Conservation (phyloP, 2,797 vertebrate genomes). For the Propithecus perrieri region DNA sequence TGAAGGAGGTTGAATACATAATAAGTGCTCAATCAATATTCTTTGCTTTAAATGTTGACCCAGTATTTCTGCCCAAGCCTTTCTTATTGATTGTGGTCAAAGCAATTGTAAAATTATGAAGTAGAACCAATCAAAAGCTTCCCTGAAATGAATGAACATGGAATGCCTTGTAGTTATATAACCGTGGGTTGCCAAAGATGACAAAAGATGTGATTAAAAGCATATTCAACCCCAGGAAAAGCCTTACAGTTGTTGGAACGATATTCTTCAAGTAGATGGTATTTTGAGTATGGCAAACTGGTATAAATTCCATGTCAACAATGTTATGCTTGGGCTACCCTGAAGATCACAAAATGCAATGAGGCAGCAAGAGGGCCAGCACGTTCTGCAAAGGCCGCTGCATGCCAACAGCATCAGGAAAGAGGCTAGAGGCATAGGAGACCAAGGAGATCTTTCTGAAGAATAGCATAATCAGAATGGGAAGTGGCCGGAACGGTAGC, state of each 20-base stretch:
- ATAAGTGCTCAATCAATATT: constrained; percentile 28
- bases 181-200: not conserved
- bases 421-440: not conserved
- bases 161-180: not conserved
- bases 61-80: not conserved
- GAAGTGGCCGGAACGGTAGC: not conserved
- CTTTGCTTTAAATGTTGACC: constrained; percentile 28
- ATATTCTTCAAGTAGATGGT: not conserved
- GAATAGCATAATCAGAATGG: not conserved
- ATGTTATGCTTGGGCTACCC: not conserved
- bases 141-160: constrained; percentile 13
- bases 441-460: not conserved
- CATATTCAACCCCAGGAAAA: not conserved
- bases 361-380: not conserved
- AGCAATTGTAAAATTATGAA: constrained; percentile 54
- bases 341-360: not conserved
- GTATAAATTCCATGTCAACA: not conserved
- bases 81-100: constrained; percentile 62
- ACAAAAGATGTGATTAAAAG: constrained; percentile 31
- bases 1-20: constrained; percentile 3
- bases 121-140: constrained; percentile 38
- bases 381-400: not conserved
- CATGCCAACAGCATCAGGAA: not conserved
- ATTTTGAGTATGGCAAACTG: not conserved
- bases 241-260: constrained; percentile 1